phyloP scores from a whole-genome alignment of 2,797 vertebrate genomes.

The Tinamus major region DNA sequence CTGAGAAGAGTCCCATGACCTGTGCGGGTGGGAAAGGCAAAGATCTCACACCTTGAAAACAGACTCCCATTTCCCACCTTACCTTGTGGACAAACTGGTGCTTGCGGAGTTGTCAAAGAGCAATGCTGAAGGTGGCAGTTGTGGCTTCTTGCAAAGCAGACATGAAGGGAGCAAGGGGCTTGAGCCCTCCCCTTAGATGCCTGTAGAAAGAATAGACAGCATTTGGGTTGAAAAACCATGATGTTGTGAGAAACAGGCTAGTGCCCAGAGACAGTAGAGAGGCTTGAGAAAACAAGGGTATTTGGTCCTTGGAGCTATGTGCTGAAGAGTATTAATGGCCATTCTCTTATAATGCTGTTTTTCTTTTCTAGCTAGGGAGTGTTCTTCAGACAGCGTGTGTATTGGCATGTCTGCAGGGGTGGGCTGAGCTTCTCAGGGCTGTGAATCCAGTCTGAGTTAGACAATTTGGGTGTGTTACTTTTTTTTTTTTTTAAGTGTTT shows the following conservation, averaged over 20 bases:
- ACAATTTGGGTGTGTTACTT: background rate
- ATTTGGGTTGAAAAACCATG: fast-evolving
- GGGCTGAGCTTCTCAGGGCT: background rate
- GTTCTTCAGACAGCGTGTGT: background rate
- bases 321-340: background rate
- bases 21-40: background rate
- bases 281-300: background rate
- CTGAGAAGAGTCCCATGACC: background rate
- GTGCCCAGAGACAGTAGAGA: background rate
- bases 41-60: background rate
- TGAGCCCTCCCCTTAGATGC: background rate
- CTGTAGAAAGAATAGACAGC: background rate
- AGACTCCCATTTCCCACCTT: background rate
- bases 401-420: background rate
- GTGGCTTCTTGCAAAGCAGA: background rate
- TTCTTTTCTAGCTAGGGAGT: background rate
- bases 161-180: background rate
- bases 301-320: background rate
- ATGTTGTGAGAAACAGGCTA: fast-evolving
- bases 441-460: background rate
- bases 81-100: background rate
- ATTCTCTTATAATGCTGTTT: background rate
- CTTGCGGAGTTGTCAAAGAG: background rate
- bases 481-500: background rate
- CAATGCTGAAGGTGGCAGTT: background rate